Conservation (phyloP, 1,140 invertebrate species). For the Calosoma granatense region DNA sequence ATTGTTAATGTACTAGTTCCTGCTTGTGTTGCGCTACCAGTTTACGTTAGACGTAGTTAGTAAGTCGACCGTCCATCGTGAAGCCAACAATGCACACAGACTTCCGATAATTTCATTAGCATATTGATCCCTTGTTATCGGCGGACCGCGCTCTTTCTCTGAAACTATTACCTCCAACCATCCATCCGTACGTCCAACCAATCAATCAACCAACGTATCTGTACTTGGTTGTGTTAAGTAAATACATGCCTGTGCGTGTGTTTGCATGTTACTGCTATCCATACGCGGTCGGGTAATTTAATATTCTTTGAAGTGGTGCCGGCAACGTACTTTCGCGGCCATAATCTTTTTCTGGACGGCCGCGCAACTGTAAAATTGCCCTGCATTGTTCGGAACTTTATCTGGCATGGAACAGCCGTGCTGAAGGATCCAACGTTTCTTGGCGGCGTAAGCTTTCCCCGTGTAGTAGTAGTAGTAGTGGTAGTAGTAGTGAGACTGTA, state of each 20-base stretch:
- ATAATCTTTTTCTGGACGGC: not conserved
- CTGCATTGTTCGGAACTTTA: slow-evolving; percentile 4
- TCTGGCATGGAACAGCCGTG: not conserved
- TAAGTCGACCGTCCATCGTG: no score
- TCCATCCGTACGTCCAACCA: no score
- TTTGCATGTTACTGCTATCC: no score
- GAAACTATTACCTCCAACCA: not conserved
- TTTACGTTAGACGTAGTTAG: no score
- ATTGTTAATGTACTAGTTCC: no score
- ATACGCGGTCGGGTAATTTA: no score
- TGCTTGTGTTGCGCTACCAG: no score
- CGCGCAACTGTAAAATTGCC: slow-evolving; percentile 6
- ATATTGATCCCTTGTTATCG: not conserved
- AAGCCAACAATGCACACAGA: no score
- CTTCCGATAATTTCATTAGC: not conserved
- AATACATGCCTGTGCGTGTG: not conserved
- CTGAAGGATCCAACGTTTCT: not conserved
- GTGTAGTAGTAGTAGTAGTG: not conserved
- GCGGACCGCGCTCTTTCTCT: not conserved
- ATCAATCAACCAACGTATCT: no score
- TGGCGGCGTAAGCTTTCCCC: not conserved
- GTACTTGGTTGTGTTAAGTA: not conserved
- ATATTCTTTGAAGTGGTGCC: not conserved
- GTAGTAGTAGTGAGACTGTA: not conserved
- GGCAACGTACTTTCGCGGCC: not conserved